Evolutionary conservation across 2,113 vertebrate genomes (phyloP).

Genomic region (Cephalopterus ornatus): DNA sequence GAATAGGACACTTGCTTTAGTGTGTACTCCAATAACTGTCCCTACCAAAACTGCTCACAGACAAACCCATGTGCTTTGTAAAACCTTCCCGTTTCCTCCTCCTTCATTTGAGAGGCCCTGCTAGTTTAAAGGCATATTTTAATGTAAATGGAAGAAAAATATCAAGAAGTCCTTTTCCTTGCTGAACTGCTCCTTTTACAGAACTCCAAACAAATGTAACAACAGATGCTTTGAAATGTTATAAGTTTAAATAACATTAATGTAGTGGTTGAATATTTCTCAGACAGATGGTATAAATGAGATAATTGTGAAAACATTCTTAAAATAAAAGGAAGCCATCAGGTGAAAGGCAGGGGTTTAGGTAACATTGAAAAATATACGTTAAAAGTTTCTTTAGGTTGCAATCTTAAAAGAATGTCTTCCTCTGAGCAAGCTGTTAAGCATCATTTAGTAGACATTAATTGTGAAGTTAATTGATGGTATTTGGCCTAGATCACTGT

Average conservation of each 20-base stretch:
- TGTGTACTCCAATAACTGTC: background rate
- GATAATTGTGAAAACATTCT: constrained; percentile 67
- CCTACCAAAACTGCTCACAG: background rate
- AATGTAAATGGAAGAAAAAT: background rate
- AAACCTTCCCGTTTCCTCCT: background rate
- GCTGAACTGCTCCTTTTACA: background rate
- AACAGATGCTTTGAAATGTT: constrained; percentile 45
- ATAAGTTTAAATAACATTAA: constrained; percentile 20
- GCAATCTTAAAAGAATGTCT: constrained; percentile 5
- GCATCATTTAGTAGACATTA: constrained; percentile 64
- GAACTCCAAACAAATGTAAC: background rate
- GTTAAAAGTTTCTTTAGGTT: constrained; percentile 15
- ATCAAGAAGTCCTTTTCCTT: background rate
- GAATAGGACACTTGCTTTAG: background rate
- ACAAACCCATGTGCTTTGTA: background rate
- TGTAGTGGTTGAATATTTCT: constrained; percentile 32
- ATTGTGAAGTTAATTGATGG: constrained; percentile 64
- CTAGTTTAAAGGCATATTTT: background rate
- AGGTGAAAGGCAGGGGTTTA: constrained; percentile 40
- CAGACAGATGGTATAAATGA: constrained; percentile 64
- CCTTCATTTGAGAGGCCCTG: background rate
- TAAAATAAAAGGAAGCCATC: constrained; percentile 64
- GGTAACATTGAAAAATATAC: constrained; percentile 42
- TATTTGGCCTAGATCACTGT: constrained; percentile 52
- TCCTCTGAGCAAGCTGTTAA: constrained; percentile 38